Evolutionary conservation across 2,797 vertebrate genomes (phyloP), one percentile per base, ranked within the genome.

Genomic region (Muraenolepis orangiensis): DNA sequence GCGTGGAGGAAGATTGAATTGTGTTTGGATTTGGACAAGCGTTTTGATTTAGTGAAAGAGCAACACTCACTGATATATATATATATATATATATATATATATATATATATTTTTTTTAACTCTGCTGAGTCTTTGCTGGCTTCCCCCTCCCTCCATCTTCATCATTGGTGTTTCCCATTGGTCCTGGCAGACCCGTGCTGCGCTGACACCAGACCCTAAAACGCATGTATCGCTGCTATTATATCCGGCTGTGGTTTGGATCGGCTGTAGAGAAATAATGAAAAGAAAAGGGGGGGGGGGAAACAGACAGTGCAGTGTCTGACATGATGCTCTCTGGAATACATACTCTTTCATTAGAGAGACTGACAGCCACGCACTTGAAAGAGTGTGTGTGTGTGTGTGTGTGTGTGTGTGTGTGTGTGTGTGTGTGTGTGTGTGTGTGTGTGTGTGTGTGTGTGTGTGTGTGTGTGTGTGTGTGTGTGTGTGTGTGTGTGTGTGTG

Each of bases 181-280:
- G 85, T 80, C 82, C 75, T 77, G 64, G 30, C 70, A 84, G 83
- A 71, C 74, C 72, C 77, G 77, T 69, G 57, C 76, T 77, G 66
- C 81, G 75, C 75, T 74, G 81, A 82, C 79, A 70, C 57, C 1
- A 72, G 82, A 76, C 70, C 64, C 66, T 74, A 70, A 70, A 80
- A 66, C 74, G 78, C 74, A 77, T 80, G 73, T 80, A 74, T 86
- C 71, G 72, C 78, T 79, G 82, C 78, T 79, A 82, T 77, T 74
- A 72, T 81, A 75, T 66, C 78, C 81, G 83, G 81, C 79, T 73
- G 68, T 78, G 77, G 77, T 83, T 86, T 82, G 77, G 85, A 85
- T 82, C 81, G 84, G 84, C 81, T 72, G 28, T 74, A 78, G 34
- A 78, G 34, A 68, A 76, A 78, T 23, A 61, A 23, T 23, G n/a